Evolutionary conservation across 2,113 vertebrate species (phyloP), one percentile per base, ranked within the genome.

Genomic region (Proterorhinus semilunaris): DNA sequence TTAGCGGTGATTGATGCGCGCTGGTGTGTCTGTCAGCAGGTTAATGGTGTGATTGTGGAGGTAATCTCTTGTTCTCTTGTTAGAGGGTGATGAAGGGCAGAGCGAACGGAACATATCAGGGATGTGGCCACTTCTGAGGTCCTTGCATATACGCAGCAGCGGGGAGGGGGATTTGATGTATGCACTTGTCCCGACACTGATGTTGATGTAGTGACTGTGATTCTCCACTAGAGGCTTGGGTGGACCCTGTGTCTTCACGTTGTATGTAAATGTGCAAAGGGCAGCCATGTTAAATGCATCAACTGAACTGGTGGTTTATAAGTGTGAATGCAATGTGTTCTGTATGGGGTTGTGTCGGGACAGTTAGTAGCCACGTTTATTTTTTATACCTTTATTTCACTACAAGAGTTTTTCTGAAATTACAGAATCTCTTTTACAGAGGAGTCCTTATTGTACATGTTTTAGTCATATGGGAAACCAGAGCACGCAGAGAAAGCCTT

Each of bases 1-100:
- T 74, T 66, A 77, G 75, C 63, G 44, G 81, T 91, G 86, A 92
- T 91, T 89, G 89, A 91, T 92, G 87, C 83, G 79, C 84, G 63
- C 43, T 68, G 85, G 67, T 51, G 78, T 69, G 49, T 88, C 86
- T 82, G 84, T 68, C 79, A 87, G 84, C 83, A 87, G 91, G 89
- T 93, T 91, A 91, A 92, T 89, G 89, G 85, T 88, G 89, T 91
- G 89, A 88, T 90, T 89, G 89, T 87, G 81, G 86, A 87, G 86
- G 81, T 91, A 90, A 91, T 93, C 89, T 92, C 80, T 55, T 88
- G 85, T 89, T 90, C 88, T 87, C 89, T 90, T 78, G 75, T 92
- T 92, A 89, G 80, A 86, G 85, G 82, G 89, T 90, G 89, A 92
- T 91, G 83, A 85, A 90, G 87, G 80, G 67, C 80, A 69, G 68